phyloP scores from a whole-genome alignment of 1,140 invertebrate species.

The Bombus confusus region DNA sequence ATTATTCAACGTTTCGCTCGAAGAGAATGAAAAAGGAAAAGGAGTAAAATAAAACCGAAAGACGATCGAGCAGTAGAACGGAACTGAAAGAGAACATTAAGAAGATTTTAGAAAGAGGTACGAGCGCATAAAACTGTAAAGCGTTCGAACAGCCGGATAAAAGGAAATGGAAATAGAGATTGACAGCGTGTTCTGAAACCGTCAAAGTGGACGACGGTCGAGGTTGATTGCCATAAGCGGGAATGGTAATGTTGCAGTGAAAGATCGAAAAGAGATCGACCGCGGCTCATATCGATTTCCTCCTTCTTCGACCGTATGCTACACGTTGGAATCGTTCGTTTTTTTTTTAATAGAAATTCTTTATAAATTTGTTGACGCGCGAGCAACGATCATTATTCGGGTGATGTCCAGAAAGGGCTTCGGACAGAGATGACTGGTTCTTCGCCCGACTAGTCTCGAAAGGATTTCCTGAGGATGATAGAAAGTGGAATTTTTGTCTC shows the following conservation, averaged over 20 bases:
- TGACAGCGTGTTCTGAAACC: constrained; percentile 12
- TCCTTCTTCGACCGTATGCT: neutral
- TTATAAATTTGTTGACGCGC: constrained; percentile 47
- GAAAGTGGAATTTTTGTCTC: constrained; percentile 15
- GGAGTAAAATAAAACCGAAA: neutral
- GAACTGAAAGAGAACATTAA: neutral
- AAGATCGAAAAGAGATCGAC: constrained; percentile 74
- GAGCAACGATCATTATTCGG: constrained; percentile 30
- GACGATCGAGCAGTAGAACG: neutral
- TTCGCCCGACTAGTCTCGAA: neutral
- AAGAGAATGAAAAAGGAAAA: neutral
- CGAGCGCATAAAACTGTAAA: neutral
- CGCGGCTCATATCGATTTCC: constrained; percentile 62
- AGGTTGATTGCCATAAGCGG: neutral
- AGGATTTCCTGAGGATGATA: neutral
- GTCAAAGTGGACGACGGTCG: constrained; percentile 12
- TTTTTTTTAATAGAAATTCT: constrained; percentile 43
- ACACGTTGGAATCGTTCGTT: constrained; percentile 17
- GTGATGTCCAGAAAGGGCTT: constrained; percentile 22
- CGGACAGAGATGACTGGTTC: neutral
- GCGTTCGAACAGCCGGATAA: neutral
- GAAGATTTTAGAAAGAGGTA: neutral
- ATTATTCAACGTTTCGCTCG: neutral
- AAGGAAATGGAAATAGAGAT: neutral
- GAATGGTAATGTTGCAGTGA: constrained; percentile 53